These are phyloP conservation scores for Bothrops jararaca DNA, from an alignment of 2,113 vertebrate species.

Conservation along the genomic window DNA sequence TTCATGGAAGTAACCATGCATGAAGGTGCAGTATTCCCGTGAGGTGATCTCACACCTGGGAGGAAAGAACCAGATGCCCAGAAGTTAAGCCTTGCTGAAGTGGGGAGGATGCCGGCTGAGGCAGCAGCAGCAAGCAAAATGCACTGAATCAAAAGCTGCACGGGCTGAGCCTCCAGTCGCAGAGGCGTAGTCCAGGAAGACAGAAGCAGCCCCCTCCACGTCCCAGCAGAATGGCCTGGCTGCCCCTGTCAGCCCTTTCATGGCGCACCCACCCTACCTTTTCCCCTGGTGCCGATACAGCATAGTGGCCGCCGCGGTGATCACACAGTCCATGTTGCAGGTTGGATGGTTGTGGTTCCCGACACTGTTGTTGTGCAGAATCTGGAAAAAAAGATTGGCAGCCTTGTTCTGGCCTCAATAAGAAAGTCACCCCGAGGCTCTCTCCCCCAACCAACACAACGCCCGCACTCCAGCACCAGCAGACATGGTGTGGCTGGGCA, in stretches of 20 bases:
- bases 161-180: neutral
- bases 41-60: constrained; percentile 97
- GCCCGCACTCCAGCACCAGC: accelerated
- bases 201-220: too few species aligned
- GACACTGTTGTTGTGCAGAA: constrained; percentile 94
- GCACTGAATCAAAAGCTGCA: too few species aligned
- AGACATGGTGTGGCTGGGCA: neutral
- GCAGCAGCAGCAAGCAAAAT: neutral
- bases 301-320: constrained; percentile 94
- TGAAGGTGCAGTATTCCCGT: constrained; percentile 96
- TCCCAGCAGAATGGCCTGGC: neutral
- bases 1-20: constrained; percentile 96
- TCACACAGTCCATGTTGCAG: constrained; percentile 95
- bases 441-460: too few species aligned
- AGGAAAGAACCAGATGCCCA: constrained; percentile 13
- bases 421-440: neutral
- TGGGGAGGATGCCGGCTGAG: too few species aligned
- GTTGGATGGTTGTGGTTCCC: constrained; percentile 94
- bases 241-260: neutral
- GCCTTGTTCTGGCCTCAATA: neutral
- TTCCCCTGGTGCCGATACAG: constrained; percentile 97
- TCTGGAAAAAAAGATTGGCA: constrained; percentile 68
- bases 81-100: neutral
- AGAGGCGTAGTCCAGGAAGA: neutral
- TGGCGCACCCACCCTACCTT: constrained; percentile 73